Evolutionary conservation across 2,113 vertebrate genomes (phyloP), one percentile per base, ranked within the genome.

Genomic region (Solea senegalensis): DNA sequence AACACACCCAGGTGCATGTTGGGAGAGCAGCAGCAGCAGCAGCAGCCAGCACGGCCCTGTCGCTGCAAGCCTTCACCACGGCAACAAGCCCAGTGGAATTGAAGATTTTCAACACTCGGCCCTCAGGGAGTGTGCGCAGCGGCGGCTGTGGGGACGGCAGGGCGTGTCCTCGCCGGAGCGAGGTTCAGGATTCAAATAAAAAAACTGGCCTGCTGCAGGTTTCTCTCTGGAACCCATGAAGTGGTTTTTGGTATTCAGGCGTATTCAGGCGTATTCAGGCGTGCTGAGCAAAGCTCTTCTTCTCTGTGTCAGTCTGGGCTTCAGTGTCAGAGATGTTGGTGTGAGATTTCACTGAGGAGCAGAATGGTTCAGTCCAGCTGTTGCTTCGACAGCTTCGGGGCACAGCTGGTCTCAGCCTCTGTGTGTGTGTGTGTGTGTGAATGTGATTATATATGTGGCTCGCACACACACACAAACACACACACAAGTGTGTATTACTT

Each of bases 301-400:
- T 16, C 2, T 34, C 5, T 34, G 3, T 58, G 91, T 92, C 91
- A 86, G 89, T 92, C 93, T 91, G 74, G 41, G 71, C 83, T 90
- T 91, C 14, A 55, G 79, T 87, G 75, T 65, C 78, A 86, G 84
- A 88, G 88, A 90, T 90, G 73, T 1, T 66, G 82, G 84, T 93
- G 92, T 94, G 91, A 94, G 89, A 88, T 95, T 93, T 92, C 83
- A 90, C 88, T 15, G 74, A 66, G 7, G 78, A 54, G 74, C 86
- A 86, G 89, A 94, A 90, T 76, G 90, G 93, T 90, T 91, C 74
- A 86, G 78, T 92, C 91, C 94, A 95, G 93, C 92, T 92, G 94
- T 88, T 90, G 80, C 41, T 80, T 74, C 75, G 79, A 84, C 88
- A 86, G 78, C 74, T 86, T 81, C 53, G 65, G 69, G 76, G 78